A percentile compares a stretch with the other conserved stretches of the same genome.
These are phyloP conservation scores for Drosophila mulleri DNA, from an alignment of 2,888 invertebrate species.

Conservation along the genomic window DNA sequence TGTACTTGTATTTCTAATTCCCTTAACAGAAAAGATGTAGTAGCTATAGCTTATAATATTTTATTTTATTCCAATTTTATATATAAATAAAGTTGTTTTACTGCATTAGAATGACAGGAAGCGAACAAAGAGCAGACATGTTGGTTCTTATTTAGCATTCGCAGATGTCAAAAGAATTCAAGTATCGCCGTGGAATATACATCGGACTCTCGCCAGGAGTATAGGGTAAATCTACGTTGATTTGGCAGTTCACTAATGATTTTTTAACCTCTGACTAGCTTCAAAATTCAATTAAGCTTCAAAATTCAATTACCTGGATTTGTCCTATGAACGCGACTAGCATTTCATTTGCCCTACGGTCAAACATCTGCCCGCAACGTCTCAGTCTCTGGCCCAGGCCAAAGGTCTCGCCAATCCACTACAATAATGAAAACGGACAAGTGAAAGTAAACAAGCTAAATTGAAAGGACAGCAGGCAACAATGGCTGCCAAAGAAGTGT, in stretches of 20 bases:
- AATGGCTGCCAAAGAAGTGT: slow-evolving; percentile 62
- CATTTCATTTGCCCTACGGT: slow-evolving; percentile 14
- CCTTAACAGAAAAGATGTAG: too few species aligned
- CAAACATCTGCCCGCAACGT: slow-evolving; percentile 52
- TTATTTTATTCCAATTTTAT: too few species aligned
- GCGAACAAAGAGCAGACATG: too few species aligned
- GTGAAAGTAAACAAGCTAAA: slow-evolving; percentile 24
- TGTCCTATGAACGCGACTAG: slow-evolving; percentile 44
- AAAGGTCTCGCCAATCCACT: slow-evolving; percentile 47
- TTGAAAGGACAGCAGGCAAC: slow-evolving; percentile 42
- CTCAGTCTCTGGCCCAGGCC: slow-evolving; percentile 43
- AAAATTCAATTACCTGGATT: slow-evolving; percentile 66
- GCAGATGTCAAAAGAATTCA: slow-evolving; percentile 18
- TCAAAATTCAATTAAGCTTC: slow-evolving; percentile 57
- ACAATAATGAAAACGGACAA: slow-evolving; percentile 64
- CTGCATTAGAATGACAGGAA: neutral
- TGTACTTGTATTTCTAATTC: too few species aligned
- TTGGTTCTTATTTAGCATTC: neutral
- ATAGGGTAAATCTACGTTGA: slow-evolving; percentile 22
- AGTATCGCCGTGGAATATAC: slow-evolving; percentile 13
- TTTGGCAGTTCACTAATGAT: slow-evolving; percentile 52
- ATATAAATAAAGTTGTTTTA: too few species aligned
- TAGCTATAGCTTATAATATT: too few species aligned
- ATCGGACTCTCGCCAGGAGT: slow-evolving; percentile 10
- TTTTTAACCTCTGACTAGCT: slow-evolving; percentile 54